phyloP scores from a whole-genome alignment of 2,797 vertebrate species.

The Brotula barbata region DNA sequence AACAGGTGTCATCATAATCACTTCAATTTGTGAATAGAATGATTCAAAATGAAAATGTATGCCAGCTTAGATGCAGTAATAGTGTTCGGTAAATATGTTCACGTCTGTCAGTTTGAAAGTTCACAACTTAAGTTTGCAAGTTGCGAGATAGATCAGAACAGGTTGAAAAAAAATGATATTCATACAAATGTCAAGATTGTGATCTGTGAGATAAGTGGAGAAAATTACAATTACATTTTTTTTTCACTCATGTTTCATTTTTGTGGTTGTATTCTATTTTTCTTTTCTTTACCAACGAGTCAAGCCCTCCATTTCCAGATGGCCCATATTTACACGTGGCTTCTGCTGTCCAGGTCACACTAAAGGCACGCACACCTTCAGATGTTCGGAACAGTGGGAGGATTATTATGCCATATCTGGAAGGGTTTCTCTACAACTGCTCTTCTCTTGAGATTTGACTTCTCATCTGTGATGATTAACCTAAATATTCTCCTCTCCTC shows the following conservation, averaged over 20 bases:
- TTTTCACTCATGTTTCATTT: neutral
- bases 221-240: neutral
- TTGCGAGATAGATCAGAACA: neutral
- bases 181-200: neutral
- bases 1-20: constrained; percentile 35
- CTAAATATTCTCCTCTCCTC: constrained; percentile 44
- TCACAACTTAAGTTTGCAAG: too few species aligned
- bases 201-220: neutral
- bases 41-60: too few species aligned
- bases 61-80: too few species aligned
- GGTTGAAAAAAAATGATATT: too few species aligned
- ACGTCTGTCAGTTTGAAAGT: too few species aligned
- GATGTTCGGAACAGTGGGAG: constrained; percentile 23
- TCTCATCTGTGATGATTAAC: constrained; percentile 51
- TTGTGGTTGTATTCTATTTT: neutral
- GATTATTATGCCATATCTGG: constrained; percentile 40
- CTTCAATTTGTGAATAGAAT: neutral
- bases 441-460: constrained; percentile 26
- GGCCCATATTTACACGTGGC: too few species aligned
- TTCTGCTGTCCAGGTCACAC: neutral
- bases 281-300: neutral
- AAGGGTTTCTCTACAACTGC: constrained; percentile 27
- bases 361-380: constrained; percentile 7
- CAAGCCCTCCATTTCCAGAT: too few species aligned
- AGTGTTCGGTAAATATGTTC: too few species aligned